phyloP scores from a whole-genome alignment of 2,888 invertebrate species.

The Meloe dianella region DNA sequence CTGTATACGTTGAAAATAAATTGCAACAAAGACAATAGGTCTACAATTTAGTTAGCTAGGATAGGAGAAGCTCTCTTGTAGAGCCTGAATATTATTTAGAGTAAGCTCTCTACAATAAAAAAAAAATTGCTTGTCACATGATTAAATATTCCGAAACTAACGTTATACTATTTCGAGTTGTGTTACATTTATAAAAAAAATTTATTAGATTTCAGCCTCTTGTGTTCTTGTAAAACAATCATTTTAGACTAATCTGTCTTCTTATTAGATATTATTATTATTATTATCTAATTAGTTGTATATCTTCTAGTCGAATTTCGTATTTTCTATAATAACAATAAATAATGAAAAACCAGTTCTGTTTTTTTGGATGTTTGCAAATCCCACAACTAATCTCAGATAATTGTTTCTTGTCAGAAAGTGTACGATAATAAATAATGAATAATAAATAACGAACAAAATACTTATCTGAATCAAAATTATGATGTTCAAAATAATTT shows the following conservation, averaged over 20 bases:
- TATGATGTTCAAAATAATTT: neutral
- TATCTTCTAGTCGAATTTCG: neutral
- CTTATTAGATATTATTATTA: neutral
- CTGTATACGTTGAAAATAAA: neutral
- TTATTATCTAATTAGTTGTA: neutral
- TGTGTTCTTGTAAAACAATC: too few relatives aligned
- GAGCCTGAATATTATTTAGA: too few relatives aligned
- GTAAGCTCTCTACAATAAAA: too few relatives aligned
- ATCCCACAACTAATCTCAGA: constrained; percentile 1
- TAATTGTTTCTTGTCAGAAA: constrained; percentile 1
- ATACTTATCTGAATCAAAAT: neutral
- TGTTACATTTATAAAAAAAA: too few relatives aligned
- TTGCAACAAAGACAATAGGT: neutral
- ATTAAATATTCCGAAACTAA: neutral
- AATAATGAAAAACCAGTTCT: neutral
- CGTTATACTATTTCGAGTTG: too few relatives aligned
- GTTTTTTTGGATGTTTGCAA: neutral
- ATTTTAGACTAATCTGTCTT: neutral
- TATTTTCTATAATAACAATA: neutral
- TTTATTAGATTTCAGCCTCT: too few relatives aligned
- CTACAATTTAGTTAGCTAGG: too few relatives aligned
- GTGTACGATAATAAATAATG: neutral
- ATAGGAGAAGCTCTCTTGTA: too few relatives aligned
- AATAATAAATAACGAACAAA: too few relatives aligned
- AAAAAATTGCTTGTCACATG: neutral